phyloP scores from a whole-genome alignment of 2,113 vertebrate genomes.

The Laticauda colubrina region DNA sequence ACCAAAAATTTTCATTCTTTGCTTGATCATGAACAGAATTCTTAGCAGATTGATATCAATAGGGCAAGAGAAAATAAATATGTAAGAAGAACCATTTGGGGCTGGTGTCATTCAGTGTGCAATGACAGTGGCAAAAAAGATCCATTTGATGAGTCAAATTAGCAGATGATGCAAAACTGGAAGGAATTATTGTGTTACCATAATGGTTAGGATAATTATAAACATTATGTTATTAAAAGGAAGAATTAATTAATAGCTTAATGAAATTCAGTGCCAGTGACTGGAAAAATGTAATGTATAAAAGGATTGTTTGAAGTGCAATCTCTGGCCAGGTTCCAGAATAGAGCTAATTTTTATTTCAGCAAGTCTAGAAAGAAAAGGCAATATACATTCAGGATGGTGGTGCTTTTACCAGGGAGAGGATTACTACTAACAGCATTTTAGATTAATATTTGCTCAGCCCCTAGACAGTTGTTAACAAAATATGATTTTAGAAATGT shows the following conservation, averaged over 20 bases:
- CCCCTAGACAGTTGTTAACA: background rate
- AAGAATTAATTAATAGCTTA: background rate
- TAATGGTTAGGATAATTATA: background rate
- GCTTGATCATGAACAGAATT: background rate
- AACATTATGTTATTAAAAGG: background rate
- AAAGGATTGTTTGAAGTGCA: background rate
- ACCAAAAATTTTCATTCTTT: background rate
- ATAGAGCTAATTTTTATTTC: background rate
- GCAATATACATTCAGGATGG: background rate
- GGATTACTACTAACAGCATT: background rate
- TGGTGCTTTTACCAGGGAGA: background rate
- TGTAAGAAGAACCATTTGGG: background rate
- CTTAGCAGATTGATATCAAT: background rate
- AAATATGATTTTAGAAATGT: background rate
- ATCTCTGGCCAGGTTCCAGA: background rate
- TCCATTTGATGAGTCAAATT: background rate
- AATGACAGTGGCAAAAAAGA: background rate
- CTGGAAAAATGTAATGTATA: background rate
- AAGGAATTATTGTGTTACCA: background rate
- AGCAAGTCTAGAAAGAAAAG: background rate
- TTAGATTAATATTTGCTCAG: background rate
- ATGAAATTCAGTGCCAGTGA: background rate
- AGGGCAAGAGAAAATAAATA: background rate
- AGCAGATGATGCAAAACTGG: background rate
- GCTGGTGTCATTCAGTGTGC: background rate